A percentile compares a stretch with the other conserved stretches of the same genome.
Conservation (phyloP, 2,797 vertebrate genomes). For the Natrix natrix region DNA sequence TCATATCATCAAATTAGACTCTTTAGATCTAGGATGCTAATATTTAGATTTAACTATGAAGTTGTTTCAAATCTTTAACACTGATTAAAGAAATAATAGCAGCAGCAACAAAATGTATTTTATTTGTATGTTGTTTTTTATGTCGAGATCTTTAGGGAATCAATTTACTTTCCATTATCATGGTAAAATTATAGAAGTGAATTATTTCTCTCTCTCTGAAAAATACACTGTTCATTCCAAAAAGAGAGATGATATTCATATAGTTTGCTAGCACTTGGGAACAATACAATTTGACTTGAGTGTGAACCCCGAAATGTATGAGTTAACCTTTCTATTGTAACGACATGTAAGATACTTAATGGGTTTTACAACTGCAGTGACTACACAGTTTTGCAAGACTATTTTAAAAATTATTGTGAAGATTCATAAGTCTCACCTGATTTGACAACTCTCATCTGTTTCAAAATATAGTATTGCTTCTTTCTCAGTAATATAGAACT, state of each 20-base stretch:
- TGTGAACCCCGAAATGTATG: not conserved
- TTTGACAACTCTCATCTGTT: not conserved
- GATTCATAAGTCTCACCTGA: not conserved
- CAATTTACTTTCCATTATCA: not conserved
- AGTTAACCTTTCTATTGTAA: not conserved
- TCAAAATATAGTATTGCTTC: not conserved
- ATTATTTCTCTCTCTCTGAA: constrained; percentile 31
- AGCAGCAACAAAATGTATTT: not conserved
- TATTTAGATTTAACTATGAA: not conserved
- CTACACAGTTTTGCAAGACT: not conserved
- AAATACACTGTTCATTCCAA: constrained; percentile 14
- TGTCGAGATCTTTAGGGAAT: not conserved
- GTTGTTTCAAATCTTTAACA: not conserved
- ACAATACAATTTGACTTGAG: not conserved
- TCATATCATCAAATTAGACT: too few species aligned
- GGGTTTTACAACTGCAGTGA: not conserved
- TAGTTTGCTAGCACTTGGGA: not conserved
- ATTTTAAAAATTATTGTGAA: not conserved
- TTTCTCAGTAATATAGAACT: not conserved
- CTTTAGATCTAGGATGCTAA: not conserved
- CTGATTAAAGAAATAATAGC: not conserved
- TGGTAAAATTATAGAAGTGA: constrained; percentile 1
- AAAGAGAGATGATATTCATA: not conserved
- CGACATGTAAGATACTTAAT: not conserved
- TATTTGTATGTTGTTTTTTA: not conserved